Base-by-base conservation (phyloP, 2,888 invertebrate genomes). In the Tetropium fuscum region DNA sequence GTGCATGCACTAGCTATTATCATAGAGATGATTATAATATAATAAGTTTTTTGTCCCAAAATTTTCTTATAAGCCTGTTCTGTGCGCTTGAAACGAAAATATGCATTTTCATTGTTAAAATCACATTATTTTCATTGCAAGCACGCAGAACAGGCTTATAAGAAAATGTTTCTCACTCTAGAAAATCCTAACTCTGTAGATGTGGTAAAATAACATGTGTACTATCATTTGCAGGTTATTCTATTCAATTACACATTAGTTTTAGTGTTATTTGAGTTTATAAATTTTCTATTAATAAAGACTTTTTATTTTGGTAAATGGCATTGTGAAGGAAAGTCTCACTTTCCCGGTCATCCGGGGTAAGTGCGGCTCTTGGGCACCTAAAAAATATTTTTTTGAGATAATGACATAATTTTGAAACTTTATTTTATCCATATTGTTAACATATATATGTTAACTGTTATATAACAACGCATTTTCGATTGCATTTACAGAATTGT, bases 391-490 rank as follows among this genome's bases (percentile, higher is more conserved):
- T 30, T 30, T 30, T n/a, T 30, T 30, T n/a, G 2, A 30, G 30
- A 30, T 8, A n/a, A 30, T 30, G 30, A n/a, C 30, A 30, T 30
- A 30, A 30, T 30, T 30, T 30, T n/a, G 30, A 30, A 30, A 7
- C 3, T 30, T 30, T 30, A 30, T 8, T 4, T 30, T 30, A 30
- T 30, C 30, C n/a, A 30, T 30, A 30, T 30, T n/a, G 30, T 30
- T 30, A 30, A n/a, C 30, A 30, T 30, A 30, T 4, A 30, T 30
- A 30, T 30, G 30, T 30, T 30, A 8, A 30, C 30, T 30, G 30
- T 30, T 30, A 30, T 30, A 30, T 30, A 30, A 30, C 7, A 30
- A 30, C 30, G 30, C 30, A 30, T 30, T 30, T 30, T 30, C 30
- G 30, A 7, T 30, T 30, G 30, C 30, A 30, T 7, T 30, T 30